Conservation (phyloP, 2,797 vertebrate genomes). For the Sebastiscus albofasciatus region DNA sequence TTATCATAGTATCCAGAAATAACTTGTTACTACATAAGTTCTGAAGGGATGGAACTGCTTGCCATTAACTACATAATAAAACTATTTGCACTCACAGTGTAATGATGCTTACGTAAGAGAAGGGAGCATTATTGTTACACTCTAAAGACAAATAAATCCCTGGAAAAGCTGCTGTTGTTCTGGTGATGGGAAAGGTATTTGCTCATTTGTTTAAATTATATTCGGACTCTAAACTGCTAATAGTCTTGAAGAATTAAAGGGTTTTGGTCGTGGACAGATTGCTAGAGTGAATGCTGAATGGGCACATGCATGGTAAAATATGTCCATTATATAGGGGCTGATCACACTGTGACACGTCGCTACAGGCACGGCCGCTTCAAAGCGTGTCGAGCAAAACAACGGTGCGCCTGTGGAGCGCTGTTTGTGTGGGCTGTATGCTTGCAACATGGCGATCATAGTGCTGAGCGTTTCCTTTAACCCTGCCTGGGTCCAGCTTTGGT, state of each 20-base stretch:
- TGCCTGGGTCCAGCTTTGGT: too few relatives aligned
- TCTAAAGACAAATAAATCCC: neutral
- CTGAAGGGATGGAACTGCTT: too few relatives aligned
- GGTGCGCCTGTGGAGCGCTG: too few relatives aligned
- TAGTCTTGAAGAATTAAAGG: neutral
- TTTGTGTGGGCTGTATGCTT: too few relatives aligned
- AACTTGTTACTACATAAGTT: too few relatives aligned
- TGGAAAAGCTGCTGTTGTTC: neutral
- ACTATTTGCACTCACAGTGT: neutral
- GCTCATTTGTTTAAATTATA: neutral
- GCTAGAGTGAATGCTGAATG: neutral
- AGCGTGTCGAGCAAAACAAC: too few relatives aligned
- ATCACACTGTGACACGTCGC: neutral
- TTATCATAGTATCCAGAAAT: neutral
- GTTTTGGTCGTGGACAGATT: neutral
- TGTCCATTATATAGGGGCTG: neutral
- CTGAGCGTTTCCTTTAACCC: too few relatives aligned
- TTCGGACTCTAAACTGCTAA: neutral
- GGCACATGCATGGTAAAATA: neutral
- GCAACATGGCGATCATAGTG: too few relatives aligned
- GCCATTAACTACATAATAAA: neutral
- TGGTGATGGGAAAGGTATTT: neutral
- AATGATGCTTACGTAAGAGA: neutral
- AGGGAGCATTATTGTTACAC: neutral
- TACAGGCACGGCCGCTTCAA: too few relatives aligned